A percentile compares a stretch with the other conserved stretches of the same genome.
phyloP scores from a whole-genome alignment of 92 coral and sea anemone genomes.

The Bergia puertoricense region DNA sequence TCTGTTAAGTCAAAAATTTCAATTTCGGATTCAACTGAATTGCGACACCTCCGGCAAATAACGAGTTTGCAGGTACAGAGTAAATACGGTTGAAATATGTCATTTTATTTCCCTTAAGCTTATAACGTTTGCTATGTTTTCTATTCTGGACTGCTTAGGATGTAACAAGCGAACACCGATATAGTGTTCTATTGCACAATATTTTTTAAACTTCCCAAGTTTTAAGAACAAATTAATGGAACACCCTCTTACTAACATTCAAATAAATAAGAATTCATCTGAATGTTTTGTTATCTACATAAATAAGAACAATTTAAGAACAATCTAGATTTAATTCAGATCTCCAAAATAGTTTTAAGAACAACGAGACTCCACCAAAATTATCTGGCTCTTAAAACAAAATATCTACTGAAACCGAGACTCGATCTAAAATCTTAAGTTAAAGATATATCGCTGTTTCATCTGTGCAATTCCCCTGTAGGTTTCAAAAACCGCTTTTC shows the following conservation, averaged over 20 bases:
- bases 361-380: neutral
- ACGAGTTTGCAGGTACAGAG: neutral
- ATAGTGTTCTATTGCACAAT: no score
- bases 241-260: neutral
- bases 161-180: neutral
- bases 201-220: neutral
- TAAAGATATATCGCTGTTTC: no score
- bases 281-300: no score
- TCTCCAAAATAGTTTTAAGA: neutral
- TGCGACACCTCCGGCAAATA: conserved; percentile 5
- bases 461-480: no score
- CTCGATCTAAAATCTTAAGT: no score
- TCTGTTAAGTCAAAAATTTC: neutral
- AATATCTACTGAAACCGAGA: no score
- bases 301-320: neutral
- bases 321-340: neutral
- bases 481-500: no score
- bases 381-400: neutral
- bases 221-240: neutral
- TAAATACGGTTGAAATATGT: neutral
- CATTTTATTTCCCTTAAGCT: neutral
- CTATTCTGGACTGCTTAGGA: neutral
- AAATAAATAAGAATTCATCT: neutral
- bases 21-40: neutral
- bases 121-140: neutral